Evolutionary conservation across 2,888 invertebrate species (phyloP), one percentile per base, ranked within the genome.

Genomic region (Acanthococcus lagerstroemiae): DNA sequence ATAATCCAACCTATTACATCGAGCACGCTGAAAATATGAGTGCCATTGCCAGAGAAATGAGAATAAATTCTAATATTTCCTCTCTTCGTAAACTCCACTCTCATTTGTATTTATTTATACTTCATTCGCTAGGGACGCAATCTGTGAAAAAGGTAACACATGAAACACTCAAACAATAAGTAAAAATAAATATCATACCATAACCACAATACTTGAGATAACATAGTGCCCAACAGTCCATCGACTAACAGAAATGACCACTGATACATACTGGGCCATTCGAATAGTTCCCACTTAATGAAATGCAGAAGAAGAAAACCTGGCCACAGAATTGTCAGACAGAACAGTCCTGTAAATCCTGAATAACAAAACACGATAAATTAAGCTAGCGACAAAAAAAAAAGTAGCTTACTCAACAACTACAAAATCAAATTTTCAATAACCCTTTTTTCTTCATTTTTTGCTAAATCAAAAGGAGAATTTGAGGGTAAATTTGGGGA

Each of bases 301-400:
- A 86, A 88, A 76, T 95, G 90, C 44, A 96, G 80, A 67, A 91
- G 80, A 70, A 93, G 88, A 75, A 97, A 90, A 70, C 90, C 79
- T 65, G 91, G 91, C 93, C 95, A 96, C 72, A 93, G 78, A 17
- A 92, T 77, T 66, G 91, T 77, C n/a, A 90, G 79, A 77, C 90
- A 92, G 75, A 93, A 90, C 52, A 96, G 81, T 4, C 97, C 96
- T 70, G 97, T 92, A 75, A 96, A 90, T 68, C 96, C 93, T 93
- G 75, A 25, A 78, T 37, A 37, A 50, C 19, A 55, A 60, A 26
- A 55, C 24, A 2, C n/a, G n/a, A n/a, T n/a, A n/a, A n/a, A n/a
- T n/a, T n/a, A n/a, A n/a, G n/a, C n/a, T n/a, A n/a, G n/a, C n/a
- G n/a, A n/a, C n/a, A n/a, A n/a, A n/a, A n/a, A n/a, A n/a, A n/a